Conservation (phyloP, 2,888 invertebrate genomes). For the Xylophagus ater region DNA sequence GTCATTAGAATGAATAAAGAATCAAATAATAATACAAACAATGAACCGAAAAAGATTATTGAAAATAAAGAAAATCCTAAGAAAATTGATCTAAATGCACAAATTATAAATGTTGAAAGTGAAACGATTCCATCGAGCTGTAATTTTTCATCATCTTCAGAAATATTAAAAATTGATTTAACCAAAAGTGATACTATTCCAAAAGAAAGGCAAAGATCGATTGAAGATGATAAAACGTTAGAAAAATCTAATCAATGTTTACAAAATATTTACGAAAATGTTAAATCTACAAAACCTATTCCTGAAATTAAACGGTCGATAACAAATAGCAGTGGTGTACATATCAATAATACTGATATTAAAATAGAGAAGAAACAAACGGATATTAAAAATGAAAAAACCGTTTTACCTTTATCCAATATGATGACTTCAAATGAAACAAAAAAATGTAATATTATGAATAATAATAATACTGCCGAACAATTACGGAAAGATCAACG, state of each 20-base stretch:
- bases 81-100: no score
- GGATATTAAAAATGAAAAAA: not conserved
- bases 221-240: not conserved
- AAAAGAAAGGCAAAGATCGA: not conserved
- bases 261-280: not conserved
- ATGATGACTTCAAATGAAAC: not conserved
- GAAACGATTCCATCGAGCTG: no score
- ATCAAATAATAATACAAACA: not conserved
- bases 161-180: slow-evolving; percentile 16
- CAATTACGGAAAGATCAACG: slow-evolving; percentile 12
- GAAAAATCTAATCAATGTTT: not conserved
- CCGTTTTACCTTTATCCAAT: not conserved
- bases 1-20: slow-evolving; percentile 12
- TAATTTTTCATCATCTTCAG: no score
- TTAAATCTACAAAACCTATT: not conserved
- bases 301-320: no score
- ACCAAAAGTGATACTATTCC: slow-evolving; percentile 6
- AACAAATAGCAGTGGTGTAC: not conserved
- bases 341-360: not conserved
- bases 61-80: slow-evolving; percentile 4
- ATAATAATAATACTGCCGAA: slow-evolving; percentile 2
- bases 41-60: not conserved
- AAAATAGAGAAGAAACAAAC: slow-evolving; percentile 8
- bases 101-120: no score
- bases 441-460: not conserved